Evolutionary conservation across 2,888 invertebrate genomes (phyloP), one percentile per base, ranked within the genome.

Genomic region (Gasteruption jaculator): DNA sequence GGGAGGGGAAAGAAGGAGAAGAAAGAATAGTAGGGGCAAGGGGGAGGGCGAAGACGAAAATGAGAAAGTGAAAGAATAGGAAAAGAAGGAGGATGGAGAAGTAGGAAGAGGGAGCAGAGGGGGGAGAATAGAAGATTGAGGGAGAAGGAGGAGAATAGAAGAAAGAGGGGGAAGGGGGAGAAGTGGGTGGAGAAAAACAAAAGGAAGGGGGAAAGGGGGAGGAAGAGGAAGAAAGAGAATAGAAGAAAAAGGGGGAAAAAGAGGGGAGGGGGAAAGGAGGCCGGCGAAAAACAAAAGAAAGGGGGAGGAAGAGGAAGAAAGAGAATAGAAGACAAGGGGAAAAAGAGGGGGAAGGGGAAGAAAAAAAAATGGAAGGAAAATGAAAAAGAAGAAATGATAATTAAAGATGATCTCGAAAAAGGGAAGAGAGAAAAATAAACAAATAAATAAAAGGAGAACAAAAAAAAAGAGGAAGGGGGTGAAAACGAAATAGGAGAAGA

Each of bases 281-380:
- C 41, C 45, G 36, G 26, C 38, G 37, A 32, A 41, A 27, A 39
- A 47, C 38, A 35, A 20, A 35, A 30, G 14, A 36, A 29, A 27
- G 25, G 37, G 38, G 27, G 30, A 42, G 33, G 6, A 19, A 29
- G 39, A 12, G 27, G 31, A 30, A 38, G 40, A 42, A 32, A 20
- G 41, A 10, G 32, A 38, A 41, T 39, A 48, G 24, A 48, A 14
- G 38, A 42, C 30, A 44, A 46, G 43, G 45, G 30, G 39, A 27
- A 30, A 32, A 22, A 22, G 36, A 16, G 34, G 38, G 48, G 32
- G 54, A 29, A 38, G 41, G 47, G 22, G 43, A 44, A 45, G 34
- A 32, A 26, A 27, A 29, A 12, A 15, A 43, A n/a, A n/a, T n/a
- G n/a, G n/a, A n/a, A n/a, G n/a, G n/a, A n/a, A n/a, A n/a, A n/a